Percentiles rank a stretch among this genome's conserved stretches.
phyloP scores from a whole-genome alignment of 1,140 invertebrate species.

The Sinella curviseta region DNA sequence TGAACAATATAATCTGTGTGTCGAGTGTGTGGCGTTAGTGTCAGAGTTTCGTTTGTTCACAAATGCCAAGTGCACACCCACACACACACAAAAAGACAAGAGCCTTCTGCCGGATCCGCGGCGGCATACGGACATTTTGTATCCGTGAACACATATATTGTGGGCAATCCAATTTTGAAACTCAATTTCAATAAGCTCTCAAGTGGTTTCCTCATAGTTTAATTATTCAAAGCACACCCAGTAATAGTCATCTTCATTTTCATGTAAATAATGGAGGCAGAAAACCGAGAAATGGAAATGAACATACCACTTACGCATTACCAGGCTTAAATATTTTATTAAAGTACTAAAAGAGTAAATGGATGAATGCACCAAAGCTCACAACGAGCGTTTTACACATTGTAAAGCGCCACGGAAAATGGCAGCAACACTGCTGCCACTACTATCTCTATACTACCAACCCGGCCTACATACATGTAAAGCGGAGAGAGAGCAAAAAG shows the following conservation, averaged over 20 bases:
- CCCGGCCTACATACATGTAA: no score
- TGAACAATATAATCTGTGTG: no score
- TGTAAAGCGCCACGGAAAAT: not conserved
- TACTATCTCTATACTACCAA: no score
- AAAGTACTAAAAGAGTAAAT: not conserved
- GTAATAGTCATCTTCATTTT: not conserved
- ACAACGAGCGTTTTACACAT: not conserved
- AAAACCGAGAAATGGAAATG: slow-evolving; percentile 14
- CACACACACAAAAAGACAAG: no score
- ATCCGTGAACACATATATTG: not conserved
- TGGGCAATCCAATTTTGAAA: not conserved
- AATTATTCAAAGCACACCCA: slow-evolving; percentile 1
- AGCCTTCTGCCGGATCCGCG: no score
- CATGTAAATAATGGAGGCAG: not conserved
- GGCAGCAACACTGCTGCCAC: no score
- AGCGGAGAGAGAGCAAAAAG: not conserved
- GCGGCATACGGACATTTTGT: not conserved
- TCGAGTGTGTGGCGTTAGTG: no score
- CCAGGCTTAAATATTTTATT: slow-evolving; percentile 17
- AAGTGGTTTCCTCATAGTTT: slow-evolving; percentile 3
- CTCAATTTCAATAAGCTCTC: slow-evolving; percentile 4
- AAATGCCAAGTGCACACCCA: no score
- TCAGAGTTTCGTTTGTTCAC: no score
- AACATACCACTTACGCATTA: not conserved
- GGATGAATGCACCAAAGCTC: not conserved